These are phyloP conservation scores for Meloidogyne floridensis DNA, from an alignment of 1,140 invertebrate genomes.

Conservation along the genomic window DNA sequence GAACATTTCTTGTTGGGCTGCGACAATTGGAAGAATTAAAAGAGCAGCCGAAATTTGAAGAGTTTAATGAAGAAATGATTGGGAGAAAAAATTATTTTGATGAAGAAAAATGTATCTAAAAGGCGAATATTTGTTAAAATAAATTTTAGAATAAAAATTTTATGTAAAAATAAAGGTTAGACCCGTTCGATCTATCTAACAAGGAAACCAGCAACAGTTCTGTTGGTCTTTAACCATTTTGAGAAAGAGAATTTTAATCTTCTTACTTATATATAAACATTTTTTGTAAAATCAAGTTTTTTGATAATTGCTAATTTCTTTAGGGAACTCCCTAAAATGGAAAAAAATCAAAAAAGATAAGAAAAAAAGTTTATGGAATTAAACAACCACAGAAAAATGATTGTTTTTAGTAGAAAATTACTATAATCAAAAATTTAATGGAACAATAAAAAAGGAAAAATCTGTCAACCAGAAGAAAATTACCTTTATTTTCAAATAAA, in stretches of 20 bases:
- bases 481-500: too few relatives aligned
- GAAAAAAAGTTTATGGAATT: background rate
- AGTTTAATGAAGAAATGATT: conserved; percentile 10
- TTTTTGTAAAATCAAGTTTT: too few relatives aligned
- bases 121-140: background rate
- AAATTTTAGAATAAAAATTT: background rate
- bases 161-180: background rate
- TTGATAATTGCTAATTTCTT: too few relatives aligned
- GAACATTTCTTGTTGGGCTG: background rate
- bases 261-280: too few relatives aligned
- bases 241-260: background rate
- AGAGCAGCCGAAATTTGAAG: background rate
- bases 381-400: background rate
- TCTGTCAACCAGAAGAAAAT: background rate
- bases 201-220: background rate
- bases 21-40: too few relatives aligned
- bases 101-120: background rate
- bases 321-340: background rate
- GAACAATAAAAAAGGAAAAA: background rate
- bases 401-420: background rate
- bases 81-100: background rate
- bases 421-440: background rate
- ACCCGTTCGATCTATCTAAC: too few relatives aligned
- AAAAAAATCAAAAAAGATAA: background rate
- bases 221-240: background rate